A percentile compares a stretch with the other conserved stretches of the same genome.
phyloP scores from a whole-genome alignment of 37 sponge, comb jelly and placozoan species.

The Crambe crambe region DNA sequence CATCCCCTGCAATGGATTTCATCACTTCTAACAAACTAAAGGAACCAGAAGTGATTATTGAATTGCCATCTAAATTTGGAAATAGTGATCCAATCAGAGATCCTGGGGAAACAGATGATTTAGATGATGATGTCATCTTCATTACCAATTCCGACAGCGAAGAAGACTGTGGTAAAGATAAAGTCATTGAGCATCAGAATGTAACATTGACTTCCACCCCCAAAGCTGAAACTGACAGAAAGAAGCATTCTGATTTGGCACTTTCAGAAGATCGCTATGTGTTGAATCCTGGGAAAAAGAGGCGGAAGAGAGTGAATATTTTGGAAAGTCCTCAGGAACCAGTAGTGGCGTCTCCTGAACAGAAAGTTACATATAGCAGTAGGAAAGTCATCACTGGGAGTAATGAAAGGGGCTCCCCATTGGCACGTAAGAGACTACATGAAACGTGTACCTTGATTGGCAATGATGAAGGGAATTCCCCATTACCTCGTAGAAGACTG shows the following conservation, averaged over 20 bases:
- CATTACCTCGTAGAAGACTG: too few species aligned
- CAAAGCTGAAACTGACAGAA: too few species aligned
- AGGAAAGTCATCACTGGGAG: background rate
- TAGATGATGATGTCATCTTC: background rate
- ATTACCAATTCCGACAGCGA: conserved; percentile 50
- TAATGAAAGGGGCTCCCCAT: background rate
- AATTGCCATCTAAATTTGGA: too few species aligned
- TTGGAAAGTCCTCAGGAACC: background rate
- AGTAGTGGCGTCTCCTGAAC: too few species aligned
- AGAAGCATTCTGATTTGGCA: too few species aligned
- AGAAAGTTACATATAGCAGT: background rate
- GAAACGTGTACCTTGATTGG: too few species aligned
- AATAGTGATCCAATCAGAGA: background rate
- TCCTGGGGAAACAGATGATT: background rate
- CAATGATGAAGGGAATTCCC: too few species aligned
- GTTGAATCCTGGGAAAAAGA: background rate
- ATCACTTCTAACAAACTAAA: too few species aligned
- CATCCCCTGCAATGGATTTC: background rate
- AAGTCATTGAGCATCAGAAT: background rate
- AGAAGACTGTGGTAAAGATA: background rate
- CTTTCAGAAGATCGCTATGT: conserved; percentile 34
- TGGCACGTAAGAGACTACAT: background rate
- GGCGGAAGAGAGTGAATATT: background rate
- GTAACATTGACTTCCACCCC: too few species aligned
- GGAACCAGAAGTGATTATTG: too few species aligned